Conservation (phyloP, 2,888 invertebrate genomes). For the Acanthoscelides obtectus region DNA sequence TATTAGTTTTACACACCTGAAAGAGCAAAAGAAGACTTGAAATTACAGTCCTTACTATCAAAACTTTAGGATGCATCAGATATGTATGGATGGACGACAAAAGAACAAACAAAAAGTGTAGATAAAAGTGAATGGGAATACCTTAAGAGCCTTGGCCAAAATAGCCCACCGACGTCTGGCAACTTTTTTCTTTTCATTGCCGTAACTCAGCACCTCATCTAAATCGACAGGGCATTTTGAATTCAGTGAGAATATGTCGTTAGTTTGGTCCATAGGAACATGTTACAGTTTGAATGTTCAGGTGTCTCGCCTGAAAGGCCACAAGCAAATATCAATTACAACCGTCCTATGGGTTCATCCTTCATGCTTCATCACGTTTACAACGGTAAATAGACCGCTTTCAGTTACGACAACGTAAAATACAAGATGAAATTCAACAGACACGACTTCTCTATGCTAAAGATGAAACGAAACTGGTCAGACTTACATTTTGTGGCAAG, state of each 20-base stretch:
- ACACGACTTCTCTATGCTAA: background rate
- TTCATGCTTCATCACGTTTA: background rate
- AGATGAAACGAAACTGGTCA: background rate
- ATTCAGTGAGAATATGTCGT: constrained; percentile 39
- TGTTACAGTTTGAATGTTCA: background rate
- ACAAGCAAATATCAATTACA: background rate
- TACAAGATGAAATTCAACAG: background rate
- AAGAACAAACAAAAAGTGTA: background rate
- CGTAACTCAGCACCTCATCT: constrained; percentile 38
- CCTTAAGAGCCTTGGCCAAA: constrained; percentile 60
- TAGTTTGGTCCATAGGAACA: constrained; percentile 46
- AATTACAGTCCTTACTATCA: no score
- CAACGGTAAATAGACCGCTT: background rate
- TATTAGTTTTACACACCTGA: no score
- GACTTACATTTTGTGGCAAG: background rate
- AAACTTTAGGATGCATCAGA: background rate
- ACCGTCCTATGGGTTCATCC: background rate
- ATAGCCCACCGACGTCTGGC: constrained; percentile 68
- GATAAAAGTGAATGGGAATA: constrained; percentile 23
- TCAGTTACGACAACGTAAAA: background rate
- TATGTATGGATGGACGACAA: background rate
- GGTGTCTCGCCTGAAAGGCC: constrained; percentile 16
- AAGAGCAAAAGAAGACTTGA: no score
- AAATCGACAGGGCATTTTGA: constrained; percentile 41
- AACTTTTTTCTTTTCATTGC: constrained; percentile 49